Conservation (phyloP, 2,113 vertebrate genomes). For the Arvicanthis niloticus region DNA sequence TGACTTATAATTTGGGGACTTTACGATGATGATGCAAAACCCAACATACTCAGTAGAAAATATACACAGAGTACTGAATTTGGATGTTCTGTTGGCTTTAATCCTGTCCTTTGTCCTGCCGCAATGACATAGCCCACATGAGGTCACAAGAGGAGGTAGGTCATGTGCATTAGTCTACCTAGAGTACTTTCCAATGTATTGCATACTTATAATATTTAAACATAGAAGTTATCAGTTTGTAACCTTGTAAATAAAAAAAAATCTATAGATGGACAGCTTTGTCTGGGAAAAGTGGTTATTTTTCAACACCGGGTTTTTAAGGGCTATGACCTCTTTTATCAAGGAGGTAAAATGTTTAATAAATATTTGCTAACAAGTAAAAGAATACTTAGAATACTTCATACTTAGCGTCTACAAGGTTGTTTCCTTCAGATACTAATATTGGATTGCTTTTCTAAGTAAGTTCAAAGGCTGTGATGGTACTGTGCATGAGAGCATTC, state of each 20-base stretch:
- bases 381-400: not conserved
- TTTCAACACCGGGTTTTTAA: conserved; percentile 31
- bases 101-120: not conserved
- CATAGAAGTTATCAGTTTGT: not conserved
- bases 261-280: not conserved
- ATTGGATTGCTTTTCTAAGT: not conserved
- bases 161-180: not conserved
- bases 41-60: not conserved
- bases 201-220: not conserved
- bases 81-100: not conserved
- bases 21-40: not conserved
- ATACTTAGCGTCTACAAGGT: not conserved
- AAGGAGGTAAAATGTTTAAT: not conserved
- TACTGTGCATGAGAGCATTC: not conserved
- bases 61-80: not conserved
- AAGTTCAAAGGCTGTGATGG: not conserved
- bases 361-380: conserved; percentile 40
- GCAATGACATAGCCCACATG: not conserved
- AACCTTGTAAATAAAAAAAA: not conserved
- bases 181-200: not conserved
- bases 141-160: not conserved
- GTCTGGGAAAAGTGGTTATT: not conserved
- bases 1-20: not conserved
- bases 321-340: not conserved
- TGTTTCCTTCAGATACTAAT: not conserved